Evolutionary conservation across 2,888 invertebrate genomes (phyloP), one percentile per base, ranked within the genome.

Genomic region (Drosophila rubida): DNA sequence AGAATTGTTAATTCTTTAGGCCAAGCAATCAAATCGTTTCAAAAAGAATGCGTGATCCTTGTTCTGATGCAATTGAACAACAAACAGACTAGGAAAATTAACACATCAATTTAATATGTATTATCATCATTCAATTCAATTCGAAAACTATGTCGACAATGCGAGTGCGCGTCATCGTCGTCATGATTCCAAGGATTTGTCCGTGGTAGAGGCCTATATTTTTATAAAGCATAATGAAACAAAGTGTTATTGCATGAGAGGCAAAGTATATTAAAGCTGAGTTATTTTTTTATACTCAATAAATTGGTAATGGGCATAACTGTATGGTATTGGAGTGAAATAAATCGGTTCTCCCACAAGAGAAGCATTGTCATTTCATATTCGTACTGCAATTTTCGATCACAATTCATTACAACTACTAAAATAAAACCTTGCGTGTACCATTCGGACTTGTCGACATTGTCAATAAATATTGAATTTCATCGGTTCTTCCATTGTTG

Each of bases 271-370:
- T 66, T 57, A 58, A 75, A 73, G 76, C 66, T 62, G 76, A 82
- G 82, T 59, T 82, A 82, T 82, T 82, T 82, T 82, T 82, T 48
- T 87, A 82, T 61, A 79, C 70, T 59, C 70, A 45, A 73, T 62
- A 11, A 77, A 32, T 32, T 69, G 83, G 74, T 46, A 67, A 60
- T 46, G 88, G 75, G 82, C 69, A 85, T 68, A 85, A 62, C 58
- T 69, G 77, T 62, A 74, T 55, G 83, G 82, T 71, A 82, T 85
- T 74, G 83, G 82, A 74, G 58, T 85, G 88, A 68, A 45, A 64
- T 7, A 71, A 54, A 67, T 55, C 45, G 87, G 78, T 73, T 73
- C 75, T 68, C 45, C 74, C 51, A 35, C 39, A 37, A 53, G 63
- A 57, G 51, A 60, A 53, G 19, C 57, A 55, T 64, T 14, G 30